Conservation (phyloP, 2,113 vertebrate species). For the Eidolon helvum region DNA sequence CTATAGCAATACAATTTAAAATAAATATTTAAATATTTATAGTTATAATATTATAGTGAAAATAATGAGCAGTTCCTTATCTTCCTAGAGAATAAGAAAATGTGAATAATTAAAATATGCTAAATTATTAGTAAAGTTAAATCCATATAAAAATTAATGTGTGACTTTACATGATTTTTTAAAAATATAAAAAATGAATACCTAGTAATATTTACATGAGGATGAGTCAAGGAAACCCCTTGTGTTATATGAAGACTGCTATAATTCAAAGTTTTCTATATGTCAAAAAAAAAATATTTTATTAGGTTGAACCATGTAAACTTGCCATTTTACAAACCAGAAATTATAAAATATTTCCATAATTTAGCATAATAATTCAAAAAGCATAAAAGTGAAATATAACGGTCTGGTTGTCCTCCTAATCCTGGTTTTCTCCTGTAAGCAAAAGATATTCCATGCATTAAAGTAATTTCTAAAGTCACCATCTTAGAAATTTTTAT, state of each 20-base stretch:
- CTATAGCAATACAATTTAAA: background rate
- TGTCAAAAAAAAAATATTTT: background rate
- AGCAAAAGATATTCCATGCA: background rate
- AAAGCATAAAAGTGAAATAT: background rate
- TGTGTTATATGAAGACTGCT: background rate
- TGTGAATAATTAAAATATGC: background rate
- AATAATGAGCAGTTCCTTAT: background rate
- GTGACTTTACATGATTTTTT: background rate
- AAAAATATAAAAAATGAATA: background rate
- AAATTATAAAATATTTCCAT: background rate
- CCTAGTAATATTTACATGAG: background rate
- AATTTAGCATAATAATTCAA: background rate
- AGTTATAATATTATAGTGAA: background rate
- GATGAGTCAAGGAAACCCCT: background rate
- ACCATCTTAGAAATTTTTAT: background rate
- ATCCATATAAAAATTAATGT: background rate
- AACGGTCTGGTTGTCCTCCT: background rate
- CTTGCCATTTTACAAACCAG: background rate
- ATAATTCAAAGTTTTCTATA: background rate
- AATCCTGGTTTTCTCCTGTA: background rate
- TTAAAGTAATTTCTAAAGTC: background rate
- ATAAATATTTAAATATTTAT: background rate
- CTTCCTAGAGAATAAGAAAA: background rate
- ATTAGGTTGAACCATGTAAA: background rate
- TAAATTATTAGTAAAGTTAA: background rate